phyloP scores from a whole-genome alignment of 1,140 invertebrate genomes.

The Euura lappo region DNA sequence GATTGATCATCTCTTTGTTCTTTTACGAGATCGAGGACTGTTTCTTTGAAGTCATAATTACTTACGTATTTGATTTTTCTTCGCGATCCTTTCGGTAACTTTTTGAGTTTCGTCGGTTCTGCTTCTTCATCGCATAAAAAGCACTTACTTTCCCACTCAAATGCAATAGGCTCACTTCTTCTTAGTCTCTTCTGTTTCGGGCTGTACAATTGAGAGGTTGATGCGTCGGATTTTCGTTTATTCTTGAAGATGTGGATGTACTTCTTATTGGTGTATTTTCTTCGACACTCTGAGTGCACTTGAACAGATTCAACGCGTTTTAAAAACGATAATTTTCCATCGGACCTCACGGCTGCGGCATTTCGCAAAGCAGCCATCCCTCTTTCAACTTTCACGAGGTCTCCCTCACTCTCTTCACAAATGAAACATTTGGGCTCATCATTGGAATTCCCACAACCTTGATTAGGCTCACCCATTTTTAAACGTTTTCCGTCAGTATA shows the following conservation, averaged over 20 bases:
- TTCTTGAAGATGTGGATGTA: background rate
- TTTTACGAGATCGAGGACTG: background rate
- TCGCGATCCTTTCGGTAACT: background rate
- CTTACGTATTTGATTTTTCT: background rate
- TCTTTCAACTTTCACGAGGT: background rate
- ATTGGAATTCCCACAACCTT: background rate
- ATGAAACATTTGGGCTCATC: background rate
- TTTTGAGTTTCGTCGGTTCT: background rate
- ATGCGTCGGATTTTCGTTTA: background rate
- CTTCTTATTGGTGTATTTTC: background rate
- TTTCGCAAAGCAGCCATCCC: background rate
- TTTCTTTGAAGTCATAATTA: background rate
- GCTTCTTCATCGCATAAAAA: constrained; percentile 1
- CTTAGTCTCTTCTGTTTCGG: background rate
- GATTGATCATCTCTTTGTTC: constrained; percentile 1
- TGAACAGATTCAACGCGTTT: background rate
- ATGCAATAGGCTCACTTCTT: background rate
- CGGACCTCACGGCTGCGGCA: background rate
- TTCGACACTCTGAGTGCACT: background rate
- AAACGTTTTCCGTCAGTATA: background rate
- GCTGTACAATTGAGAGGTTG: background rate
- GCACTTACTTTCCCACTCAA: background rate
- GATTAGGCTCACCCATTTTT: background rate
- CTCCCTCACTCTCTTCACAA: background rate
- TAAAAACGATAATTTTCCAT: background rate